Conservation (phyloP, 2,888 invertebrate genomes). For the Cetonia aurata region DNA sequence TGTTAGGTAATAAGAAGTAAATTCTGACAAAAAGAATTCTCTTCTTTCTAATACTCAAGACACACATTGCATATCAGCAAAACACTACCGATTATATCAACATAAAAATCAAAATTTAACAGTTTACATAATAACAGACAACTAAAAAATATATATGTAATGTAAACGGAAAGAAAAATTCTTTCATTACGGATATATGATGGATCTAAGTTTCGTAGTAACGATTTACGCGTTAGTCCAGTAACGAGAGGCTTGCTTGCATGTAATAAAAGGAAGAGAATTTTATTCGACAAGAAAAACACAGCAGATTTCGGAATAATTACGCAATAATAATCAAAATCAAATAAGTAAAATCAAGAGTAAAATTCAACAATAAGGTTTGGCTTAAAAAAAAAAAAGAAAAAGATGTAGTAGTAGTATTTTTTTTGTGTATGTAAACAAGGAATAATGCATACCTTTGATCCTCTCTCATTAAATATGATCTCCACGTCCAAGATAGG, state of each 20-base stretch:
- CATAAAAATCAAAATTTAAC: conserved; percentile 20
- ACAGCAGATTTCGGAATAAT: conserved; percentile 44
- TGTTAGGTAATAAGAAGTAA: conserved; percentile 35
- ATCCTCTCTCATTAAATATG: conserved; percentile 99
- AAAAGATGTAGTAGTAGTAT: conserved; percentile 45
- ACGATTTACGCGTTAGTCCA: conserved; percentile 38
- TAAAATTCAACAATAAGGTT: conserved; percentile 45
- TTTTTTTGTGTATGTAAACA: conserved; percentile 39
- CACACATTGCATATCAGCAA: conserved; percentile 33
- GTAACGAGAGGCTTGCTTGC: conserved; percentile 41
- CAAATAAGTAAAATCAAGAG: conserved; percentile 36
- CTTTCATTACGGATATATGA: too few relatives aligned
- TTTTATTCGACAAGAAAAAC: conserved; percentile 42
- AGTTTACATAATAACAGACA: conserved; percentile 15
- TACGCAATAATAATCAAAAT: conserved; percentile 23
- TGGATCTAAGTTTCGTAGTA: not conserved
- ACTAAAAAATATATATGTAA: not conserved
- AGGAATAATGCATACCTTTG: conserved; percentile 86
- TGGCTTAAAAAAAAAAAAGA: conserved; percentile 43
- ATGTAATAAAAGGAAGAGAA: conserved; percentile 42
- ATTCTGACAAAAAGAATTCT: conserved; percentile 41
- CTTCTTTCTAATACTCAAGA: conserved; percentile 40
- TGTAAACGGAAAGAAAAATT: conserved; percentile 4
- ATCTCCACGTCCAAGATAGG: conserved; percentile 99
- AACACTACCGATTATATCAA: conserved; percentile 36